phyloP scores from a whole-genome alignment of 2,888 invertebrate species.

The Caenorhabditis macrosperma region DNA sequence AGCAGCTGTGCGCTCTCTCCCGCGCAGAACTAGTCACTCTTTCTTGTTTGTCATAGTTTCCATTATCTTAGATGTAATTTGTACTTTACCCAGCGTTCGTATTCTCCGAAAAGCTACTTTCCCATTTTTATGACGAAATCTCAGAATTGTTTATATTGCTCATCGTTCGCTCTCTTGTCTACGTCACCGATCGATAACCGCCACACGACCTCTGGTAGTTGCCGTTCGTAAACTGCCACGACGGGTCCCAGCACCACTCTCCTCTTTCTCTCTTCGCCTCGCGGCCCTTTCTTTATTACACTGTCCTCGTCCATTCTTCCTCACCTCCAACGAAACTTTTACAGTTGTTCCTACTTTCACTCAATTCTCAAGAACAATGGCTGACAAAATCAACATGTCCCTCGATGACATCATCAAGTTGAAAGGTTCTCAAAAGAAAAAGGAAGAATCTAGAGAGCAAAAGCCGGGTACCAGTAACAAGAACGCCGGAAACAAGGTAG shows the following conservation, averaged over 20 bases:
- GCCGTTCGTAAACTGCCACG: conserved; percentile 21
- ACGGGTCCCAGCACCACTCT: neutral
- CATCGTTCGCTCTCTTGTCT: neutral
- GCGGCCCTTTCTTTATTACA: neutral
- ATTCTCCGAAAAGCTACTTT: too few species aligned
- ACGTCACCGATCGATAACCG: conserved; percentile 30
- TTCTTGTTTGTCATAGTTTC: neutral
- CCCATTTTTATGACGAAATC: too few species aligned
- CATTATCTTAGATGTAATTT: too few species aligned
- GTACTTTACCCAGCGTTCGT: too few species aligned
- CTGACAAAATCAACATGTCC: conserved; percentile 56
- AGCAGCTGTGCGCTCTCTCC: neutral
- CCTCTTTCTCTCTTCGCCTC: neutral
- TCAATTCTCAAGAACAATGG: conserved; percentile 25
- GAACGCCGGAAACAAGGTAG: conserved; percentile 21
- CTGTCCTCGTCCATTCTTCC: neutral
- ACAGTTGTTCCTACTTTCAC: neutral
- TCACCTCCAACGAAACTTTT: neutral
- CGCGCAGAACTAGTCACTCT: neutral
- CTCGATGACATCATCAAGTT: conserved; percentile 59
- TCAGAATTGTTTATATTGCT: neutral
- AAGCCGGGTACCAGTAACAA: conserved; percentile 14
- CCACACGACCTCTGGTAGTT: conserved; percentile 11
- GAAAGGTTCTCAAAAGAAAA: conserved; percentile 14
- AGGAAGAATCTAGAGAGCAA: neutral